Percentiles rank a stretch among this genome's conserved stretches.
These are phyloP conservation scores for Euura saliciscinereae DNA, from an alignment of 1,140 invertebrate genomes.

Conservation along the genomic window DNA sequence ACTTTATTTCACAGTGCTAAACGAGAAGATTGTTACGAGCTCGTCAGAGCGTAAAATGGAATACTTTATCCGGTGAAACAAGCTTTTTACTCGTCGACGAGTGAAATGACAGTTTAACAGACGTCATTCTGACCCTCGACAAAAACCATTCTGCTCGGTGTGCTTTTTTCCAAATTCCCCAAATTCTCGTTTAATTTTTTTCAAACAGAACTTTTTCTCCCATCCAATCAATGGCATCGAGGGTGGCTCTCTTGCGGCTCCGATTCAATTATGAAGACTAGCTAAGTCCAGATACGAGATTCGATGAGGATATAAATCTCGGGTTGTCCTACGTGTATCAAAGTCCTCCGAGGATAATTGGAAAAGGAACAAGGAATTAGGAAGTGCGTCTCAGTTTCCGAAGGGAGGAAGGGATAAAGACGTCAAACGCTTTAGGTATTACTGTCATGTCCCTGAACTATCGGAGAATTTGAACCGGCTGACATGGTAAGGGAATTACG, in stretches of 20 bases:
- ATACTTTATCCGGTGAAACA: not conserved
- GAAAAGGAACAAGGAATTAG: no score
- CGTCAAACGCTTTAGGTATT: no score
- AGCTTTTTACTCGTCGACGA: not conserved
- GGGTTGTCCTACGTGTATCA: no score
- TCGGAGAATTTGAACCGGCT: not conserved
- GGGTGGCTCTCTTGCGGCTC: not conserved
- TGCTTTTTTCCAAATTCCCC: no score
- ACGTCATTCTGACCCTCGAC: not conserved
- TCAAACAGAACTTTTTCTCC: no score
- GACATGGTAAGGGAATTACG: not conserved
- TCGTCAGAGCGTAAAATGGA: not conserved
- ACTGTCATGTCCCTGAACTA: no score
- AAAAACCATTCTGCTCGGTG: not conserved
- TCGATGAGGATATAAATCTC: not conserved
- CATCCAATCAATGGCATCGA: not conserved
- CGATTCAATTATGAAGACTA: not conserved
- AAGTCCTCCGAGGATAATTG: no score
- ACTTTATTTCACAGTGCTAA: no score
- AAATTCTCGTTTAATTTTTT: no score
- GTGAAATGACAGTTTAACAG: conserved; percentile 5
- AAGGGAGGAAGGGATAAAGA: no score
- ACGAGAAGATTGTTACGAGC: not conserved
- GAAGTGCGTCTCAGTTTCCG: no score
- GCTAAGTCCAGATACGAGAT: not conserved